Evolutionary conservation across 2,113 vertebrate genomes (phyloP).

Genomic region (Centropristis striata): DNA sequence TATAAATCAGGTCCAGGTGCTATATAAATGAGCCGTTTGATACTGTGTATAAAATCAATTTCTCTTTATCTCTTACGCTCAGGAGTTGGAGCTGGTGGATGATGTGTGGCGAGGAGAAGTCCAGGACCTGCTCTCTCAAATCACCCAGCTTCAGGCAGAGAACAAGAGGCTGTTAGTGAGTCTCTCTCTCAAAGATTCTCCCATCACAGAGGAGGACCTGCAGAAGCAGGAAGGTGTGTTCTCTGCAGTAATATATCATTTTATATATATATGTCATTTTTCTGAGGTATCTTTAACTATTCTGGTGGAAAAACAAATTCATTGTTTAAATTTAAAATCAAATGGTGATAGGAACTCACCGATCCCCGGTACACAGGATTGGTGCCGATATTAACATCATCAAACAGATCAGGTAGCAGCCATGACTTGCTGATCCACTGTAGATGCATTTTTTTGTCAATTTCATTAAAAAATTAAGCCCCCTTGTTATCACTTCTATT

Average conservation of each 20-base stretch:
- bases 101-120: conserved; percentile 95
- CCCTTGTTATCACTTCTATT: background rate
- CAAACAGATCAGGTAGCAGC: background rate
- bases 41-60: too few species aligned
- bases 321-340: background rate
- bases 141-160: conserved; percentile 92
- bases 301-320: background rate
- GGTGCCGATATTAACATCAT: background rate
- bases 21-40: too few species aligned
- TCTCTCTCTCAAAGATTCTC: conserved; percentile 87
- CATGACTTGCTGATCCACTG: background rate
- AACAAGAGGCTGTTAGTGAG: conserved; percentile 91
- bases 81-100: conserved; percentile 95
- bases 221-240: conserved; percentile 90
- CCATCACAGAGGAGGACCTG: conserved; percentile 88
- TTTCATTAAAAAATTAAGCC: background rate
- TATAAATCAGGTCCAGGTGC: too few species aligned
- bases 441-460: background rate
- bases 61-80: background rate
- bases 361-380: background rate
- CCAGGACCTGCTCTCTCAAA: conserved; percentile 93
- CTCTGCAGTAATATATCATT: background rate
- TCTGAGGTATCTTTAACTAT: background rate
- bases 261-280: too few species aligned
- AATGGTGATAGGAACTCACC: too few species aligned